Conservation (phyloP, 2,113 vertebrate species). For the Meriones unguiculatus region DNA sequence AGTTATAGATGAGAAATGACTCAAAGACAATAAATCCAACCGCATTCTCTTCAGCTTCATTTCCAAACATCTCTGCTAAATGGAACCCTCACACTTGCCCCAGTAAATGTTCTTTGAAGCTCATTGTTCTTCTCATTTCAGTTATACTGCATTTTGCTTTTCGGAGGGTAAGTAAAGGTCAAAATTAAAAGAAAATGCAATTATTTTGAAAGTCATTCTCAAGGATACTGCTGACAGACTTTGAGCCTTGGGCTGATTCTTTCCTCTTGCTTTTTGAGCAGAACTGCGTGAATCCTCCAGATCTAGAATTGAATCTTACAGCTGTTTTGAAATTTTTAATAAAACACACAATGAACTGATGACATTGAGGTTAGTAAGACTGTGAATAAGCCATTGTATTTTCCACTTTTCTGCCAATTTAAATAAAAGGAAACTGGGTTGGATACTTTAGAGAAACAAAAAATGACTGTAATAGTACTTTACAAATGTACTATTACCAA, state of each 20-base stretch:
- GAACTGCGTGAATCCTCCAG: not conserved
- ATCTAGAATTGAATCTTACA: not conserved
- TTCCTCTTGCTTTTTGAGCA: not conserved
- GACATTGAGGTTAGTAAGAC: not conserved
- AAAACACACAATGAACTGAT: not conserved
- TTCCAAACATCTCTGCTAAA: constrained; percentile 41
- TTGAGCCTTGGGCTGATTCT: not conserved
- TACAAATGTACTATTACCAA: no score
- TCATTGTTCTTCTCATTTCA: constrained; percentile 65
- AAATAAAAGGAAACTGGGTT: not conserved
- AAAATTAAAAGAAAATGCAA: constrained; percentile 64
- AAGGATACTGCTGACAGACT: not conserved
- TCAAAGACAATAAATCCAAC: constrained; percentile 52
- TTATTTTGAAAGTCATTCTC: constrained; percentile 62
- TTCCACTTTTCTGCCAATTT: not conserved
- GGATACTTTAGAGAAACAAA: not conserved
- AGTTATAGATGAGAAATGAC: constrained; percentile 53
- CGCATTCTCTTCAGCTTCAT: constrained; percentile 62
- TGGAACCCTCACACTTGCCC: constrained; percentile 49
- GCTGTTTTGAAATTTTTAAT: constrained; percentile 42
- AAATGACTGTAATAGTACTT: not conserved
- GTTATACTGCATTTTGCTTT: constrained; percentile 59
- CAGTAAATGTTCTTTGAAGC: constrained; percentile 51
- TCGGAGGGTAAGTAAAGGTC: constrained; percentile 46
- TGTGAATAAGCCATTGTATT: not conserved